A percentile compares a stretch with the other conserved stretches of the same genome.
Evolutionary conservation across 2,888 invertebrate genomes (phyloP).

Genomic region (Byasa hedistus): DNA sequence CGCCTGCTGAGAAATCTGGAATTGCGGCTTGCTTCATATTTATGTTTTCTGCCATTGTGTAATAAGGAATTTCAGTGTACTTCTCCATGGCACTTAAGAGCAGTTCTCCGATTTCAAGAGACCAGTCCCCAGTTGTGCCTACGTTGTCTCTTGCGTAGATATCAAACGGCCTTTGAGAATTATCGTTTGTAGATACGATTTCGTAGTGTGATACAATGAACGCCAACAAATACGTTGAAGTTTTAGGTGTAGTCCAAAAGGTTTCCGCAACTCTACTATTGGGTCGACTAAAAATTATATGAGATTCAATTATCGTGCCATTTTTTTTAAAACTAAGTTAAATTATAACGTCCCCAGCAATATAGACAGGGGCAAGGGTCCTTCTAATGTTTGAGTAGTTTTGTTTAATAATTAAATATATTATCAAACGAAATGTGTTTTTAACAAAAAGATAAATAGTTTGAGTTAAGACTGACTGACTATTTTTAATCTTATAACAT

Average conservation of each 20-base stretch:
- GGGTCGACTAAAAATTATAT: constrained; percentile 37
- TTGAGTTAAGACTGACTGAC: too few relatives aligned
- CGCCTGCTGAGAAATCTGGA: constrained; percentile 88
- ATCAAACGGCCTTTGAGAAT: constrained; percentile 52
- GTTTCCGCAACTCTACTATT: constrained; percentile 55
- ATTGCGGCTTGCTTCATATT: constrained; percentile 87
- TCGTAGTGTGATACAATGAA: constrained; percentile 90
- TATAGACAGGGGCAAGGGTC: too few relatives aligned
- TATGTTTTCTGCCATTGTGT: constrained; percentile 72
- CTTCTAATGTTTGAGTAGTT: too few relatives aligned
- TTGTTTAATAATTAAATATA: too few relatives aligned
- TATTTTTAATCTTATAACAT: background rate
- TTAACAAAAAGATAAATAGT: too few relatives aligned
- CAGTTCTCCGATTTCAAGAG: constrained; percentile 65
- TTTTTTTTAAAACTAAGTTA: background rate
- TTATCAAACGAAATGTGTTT: too few relatives aligned
- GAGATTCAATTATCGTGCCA: background rate
- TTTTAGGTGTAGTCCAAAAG: constrained; percentile 81
- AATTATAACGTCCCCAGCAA: too few relatives aligned
- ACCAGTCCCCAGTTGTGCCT: constrained; percentile 61
- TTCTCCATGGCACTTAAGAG: constrained; percentile 77
- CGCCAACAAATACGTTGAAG: constrained; percentile 92
- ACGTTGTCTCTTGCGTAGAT: constrained; percentile 71
- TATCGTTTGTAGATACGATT: constrained; percentile 44
- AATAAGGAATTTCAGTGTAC: constrained; percentile 76